Base-by-base conservation (phyloP, 2,797 vertebrate species). In the Echiichthys vipera region DNA sequence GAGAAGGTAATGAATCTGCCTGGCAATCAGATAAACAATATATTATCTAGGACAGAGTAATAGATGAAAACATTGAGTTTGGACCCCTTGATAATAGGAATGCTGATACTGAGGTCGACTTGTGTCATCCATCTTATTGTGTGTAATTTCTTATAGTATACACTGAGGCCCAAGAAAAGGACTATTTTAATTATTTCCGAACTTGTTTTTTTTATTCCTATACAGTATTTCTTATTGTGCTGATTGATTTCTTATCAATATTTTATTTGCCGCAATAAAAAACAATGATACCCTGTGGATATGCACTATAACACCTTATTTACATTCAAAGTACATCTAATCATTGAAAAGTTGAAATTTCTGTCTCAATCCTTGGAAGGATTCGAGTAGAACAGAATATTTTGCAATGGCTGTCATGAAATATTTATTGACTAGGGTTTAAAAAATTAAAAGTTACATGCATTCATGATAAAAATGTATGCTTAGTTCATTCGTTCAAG, bases 1-100 rank as follows among this genome's bases (percentile, higher is more conserved):
- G 65, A 58, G 55, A 51, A 66, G 39, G 61, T 66, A 69, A 73
- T 77, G 61, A 68, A 71, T 74, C 70, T 68, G 42, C 65, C 39
- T 78, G 75, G 37, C 62, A 59, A 65, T 81, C 66, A 72, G 51
- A 80, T 80, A 65, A 78, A 78, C 57, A 68, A 49, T 47, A 30
- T 22, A 40, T 17, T 65, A 75, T 79, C 47, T 68, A 32, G 69
- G 53, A 57, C 71, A 62, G 62, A 75, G 58, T 68, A 79, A 58
- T 65, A 78, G 63, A 50, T 22, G 42, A 49, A 77, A 77, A 64
- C 40, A 55, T 65, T 49, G 32, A 37, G 40, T 69, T 46, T 56
- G 61, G 32, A 43, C 54, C 79, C 49, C 42, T 42, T 39, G 42
- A 75, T 65, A 64, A 75, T 65, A 61, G 18, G 25, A 36, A 18